These are phyloP conservation scores for Notolepis coatsorum DNA, from an alignment of 2,797 vertebrate species.

Conservation along the genomic window DNA sequence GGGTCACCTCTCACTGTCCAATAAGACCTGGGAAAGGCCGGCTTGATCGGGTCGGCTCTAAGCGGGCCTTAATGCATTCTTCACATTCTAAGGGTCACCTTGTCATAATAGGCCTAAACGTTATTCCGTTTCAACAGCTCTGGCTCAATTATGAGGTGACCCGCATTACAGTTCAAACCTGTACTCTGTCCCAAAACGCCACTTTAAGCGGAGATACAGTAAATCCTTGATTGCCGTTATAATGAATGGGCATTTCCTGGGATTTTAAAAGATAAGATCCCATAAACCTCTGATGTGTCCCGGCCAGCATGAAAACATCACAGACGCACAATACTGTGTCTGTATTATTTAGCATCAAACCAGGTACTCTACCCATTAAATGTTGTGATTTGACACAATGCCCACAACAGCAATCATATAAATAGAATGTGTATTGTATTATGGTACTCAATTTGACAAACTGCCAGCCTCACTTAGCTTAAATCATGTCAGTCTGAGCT, in stretches of 20 bases:
- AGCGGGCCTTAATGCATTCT: neutral
- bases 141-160: neutral
- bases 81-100: neutral
- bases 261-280: neutral
- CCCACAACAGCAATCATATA: slow-evolving; percentile 53
- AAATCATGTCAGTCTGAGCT: slow-evolving; percentile 19
- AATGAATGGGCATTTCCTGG: neutral
- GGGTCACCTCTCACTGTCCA: neutral
- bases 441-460: slow-evolving; percentile 43
- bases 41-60: neutral
- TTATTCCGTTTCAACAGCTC: neutral
- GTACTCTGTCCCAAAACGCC: neutral
- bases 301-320: neutral
- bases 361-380: slow-evolving; percentile 6
- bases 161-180: neutral
- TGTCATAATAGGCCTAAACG: neutral
- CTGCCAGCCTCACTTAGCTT: slow-evolving; percentile 49
- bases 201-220: neutral
- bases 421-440: slow-evolving; percentile 45
- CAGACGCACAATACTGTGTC: slow-evolving; percentile 18
- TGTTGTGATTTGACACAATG: slow-evolving; percentile 31
- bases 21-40: neutral
- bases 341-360: slow-evolving; percentile 30
- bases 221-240: slow-evolving; percentile 9
- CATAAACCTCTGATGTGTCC: neutral